These are phyloP conservation scores for Chrosomus eos DNA, from an alignment of 2,797 vertebrate species.

Conservation along the genomic window DNA sequence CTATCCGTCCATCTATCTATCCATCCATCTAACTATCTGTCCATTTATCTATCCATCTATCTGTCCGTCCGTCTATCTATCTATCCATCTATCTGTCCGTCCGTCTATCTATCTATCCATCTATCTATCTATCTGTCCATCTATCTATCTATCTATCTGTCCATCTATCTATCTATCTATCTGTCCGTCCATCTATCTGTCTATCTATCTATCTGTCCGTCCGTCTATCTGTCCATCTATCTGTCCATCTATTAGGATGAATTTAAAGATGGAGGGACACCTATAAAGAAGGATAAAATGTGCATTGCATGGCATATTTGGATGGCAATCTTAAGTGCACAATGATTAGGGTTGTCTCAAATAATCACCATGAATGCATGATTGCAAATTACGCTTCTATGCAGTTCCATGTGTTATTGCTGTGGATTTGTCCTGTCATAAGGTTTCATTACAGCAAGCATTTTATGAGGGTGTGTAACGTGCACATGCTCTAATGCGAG, in stretches of 20 bases:
- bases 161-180: no score
- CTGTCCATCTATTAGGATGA: not conserved
- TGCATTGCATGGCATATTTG: not conserved
- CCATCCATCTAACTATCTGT: no score
- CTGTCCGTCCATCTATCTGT: no score
- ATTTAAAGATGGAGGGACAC: not conserved
- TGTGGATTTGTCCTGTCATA: not conserved
- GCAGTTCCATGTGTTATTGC: not conserved
- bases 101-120: not conserved
- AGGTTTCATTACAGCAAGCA: not conserved
- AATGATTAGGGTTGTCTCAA: not conserved
- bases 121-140: not conserved
- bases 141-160: not conserved
- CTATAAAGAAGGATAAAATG: not conserved
- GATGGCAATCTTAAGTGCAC: not conserved
- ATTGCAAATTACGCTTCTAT: not conserved
- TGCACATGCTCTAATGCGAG: not conserved
- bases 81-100: not conserved
- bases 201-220: no score
- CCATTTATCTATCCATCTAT: no score
- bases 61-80: no score
- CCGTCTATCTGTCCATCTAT: not conserved
- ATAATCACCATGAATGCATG: not conserved
- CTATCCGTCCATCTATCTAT: accelerated
- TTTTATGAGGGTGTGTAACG: not conserved